A percentile compares a stretch with the other conserved stretches of the same genome.
Evolutionary conservation across 2,113 vertebrate genomes (phyloP).

Genomic region (Pipa parva): DNA sequence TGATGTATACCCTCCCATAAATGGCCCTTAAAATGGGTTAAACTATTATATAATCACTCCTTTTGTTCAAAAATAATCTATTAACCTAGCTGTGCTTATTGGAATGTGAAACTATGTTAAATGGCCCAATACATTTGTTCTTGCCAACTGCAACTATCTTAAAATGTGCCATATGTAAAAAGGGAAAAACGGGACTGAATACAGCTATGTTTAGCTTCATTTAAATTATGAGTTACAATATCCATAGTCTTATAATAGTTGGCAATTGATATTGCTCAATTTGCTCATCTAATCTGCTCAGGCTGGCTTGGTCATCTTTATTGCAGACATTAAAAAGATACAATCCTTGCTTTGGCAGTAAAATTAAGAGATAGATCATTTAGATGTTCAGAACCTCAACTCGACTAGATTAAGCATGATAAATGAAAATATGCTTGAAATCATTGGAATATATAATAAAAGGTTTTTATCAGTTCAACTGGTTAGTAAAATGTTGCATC

Average conservation of each 20-base stretch:
- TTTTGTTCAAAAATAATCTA: not conserved
- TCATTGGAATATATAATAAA: constrained; percentile 12
- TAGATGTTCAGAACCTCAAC: constrained; percentile 19
- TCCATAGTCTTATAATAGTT: constrained; percentile 7
- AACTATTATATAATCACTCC: not conserved
- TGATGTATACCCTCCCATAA: too few species aligned
- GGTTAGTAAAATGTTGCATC: not conserved
- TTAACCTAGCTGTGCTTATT: not conserved
- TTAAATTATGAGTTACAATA: constrained; percentile 2
- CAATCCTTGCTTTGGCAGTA: constrained; percentile 29
- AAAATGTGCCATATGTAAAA: not conserved
- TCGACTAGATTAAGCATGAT: constrained; percentile 24
- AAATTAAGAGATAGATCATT: constrained; percentile 30
- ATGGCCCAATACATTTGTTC: not conserved
- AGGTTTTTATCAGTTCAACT: not conserved
- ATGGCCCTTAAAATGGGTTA: not conserved
- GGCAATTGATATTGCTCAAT: constrained; percentile 26
- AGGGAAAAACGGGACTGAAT: not conserved
- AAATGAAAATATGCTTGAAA: constrained; percentile 26
- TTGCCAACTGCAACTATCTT: not conserved
- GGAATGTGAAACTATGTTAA: not conserved
- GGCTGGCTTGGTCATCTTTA: constrained; percentile 10
- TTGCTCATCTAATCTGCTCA: constrained; percentile 9
- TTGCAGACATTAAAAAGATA: constrained; percentile 14
- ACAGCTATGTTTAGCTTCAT: not conserved